Evolutionary conservation across 1,140 invertebrate species (phyloP).

Genomic region (Trichoplusia ni): DNA sequence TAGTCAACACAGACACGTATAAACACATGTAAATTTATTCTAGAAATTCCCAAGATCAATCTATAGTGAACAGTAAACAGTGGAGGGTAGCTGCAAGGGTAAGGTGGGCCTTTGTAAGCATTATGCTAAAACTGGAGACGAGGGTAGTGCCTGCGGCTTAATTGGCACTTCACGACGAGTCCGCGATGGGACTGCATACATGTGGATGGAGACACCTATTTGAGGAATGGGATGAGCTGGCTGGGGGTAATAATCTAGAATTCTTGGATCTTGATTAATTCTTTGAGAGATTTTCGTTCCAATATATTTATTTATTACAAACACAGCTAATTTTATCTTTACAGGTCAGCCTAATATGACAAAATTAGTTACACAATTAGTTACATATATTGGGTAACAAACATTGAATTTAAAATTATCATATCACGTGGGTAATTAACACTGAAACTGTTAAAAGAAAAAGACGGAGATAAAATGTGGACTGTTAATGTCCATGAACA

Average conservation of each 20-base stretch:
- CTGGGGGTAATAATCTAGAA: neutral
- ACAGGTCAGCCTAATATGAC: too few relatives aligned
- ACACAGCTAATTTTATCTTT: too few relatives aligned
- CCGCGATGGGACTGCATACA: neutral
- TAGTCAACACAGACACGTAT: neutral
- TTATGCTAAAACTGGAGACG: conserved; percentile 34
- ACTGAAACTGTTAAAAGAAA: too few relatives aligned
- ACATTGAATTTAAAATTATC: too few relatives aligned
- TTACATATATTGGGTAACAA: too few relatives aligned
- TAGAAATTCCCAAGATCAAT: conserved; percentile 17
- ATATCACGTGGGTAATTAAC: too few relatives aligned
- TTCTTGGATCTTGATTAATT: too few relatives aligned
- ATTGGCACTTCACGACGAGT: conserved; percentile 13
- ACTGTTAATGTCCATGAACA: too few relatives aligned
- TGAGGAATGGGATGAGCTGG: neutral
- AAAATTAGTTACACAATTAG: too few relatives aligned
- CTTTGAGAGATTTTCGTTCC: too few relatives aligned
- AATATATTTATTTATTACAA: too few relatives aligned
- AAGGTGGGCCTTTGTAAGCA: conserved; percentile 33
- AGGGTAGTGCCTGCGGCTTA: conserved; percentile 3
- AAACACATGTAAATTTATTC: conserved; percentile 9
- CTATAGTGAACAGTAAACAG: conserved; percentile 22
- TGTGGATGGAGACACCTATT: neutral
- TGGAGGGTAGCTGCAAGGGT: neutral
- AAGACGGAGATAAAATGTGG: too few relatives aligned